Evolutionary conservation across 2,797 vertebrate species (phyloP).

Genomic region (Microcaecilia unicolor): DNA sequence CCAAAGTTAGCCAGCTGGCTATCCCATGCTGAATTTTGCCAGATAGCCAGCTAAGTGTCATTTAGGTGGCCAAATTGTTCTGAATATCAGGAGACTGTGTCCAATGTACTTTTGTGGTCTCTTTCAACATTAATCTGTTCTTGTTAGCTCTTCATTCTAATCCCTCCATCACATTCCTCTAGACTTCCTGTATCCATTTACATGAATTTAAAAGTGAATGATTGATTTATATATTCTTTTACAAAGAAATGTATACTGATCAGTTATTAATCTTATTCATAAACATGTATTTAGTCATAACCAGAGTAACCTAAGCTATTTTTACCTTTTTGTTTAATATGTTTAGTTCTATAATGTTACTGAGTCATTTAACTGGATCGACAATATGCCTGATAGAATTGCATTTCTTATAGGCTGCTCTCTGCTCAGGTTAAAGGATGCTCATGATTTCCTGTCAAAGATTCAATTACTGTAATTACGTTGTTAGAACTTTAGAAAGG

Average conservation of each 20-base stretch:
- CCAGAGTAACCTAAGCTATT: slow-evolving; percentile 3
- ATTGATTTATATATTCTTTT: too few relatives aligned
- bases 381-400: slow-evolving; percentile 11
- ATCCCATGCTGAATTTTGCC: too few relatives aligned
- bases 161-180: too few relatives aligned
- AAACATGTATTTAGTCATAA: neutral
- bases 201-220: too few relatives aligned
- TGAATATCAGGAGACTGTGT: too few relatives aligned
- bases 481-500: slow-evolving; percentile 25
- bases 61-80: too few relatives aligned
- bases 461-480: slow-evolving; percentile 24
- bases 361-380: slow-evolving; percentile 6
- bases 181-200: too few relatives aligned
- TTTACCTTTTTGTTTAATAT: slow-evolving; percentile 2
- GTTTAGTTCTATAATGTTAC: neutral
- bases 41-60: too few relatives aligned
- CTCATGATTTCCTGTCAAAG: slow-evolving; percentile 14
- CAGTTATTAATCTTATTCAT: neutral
- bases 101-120: too few relatives aligned
- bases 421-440: slow-evolving; percentile 7
- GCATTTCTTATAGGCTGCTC: slow-evolving; percentile 10
- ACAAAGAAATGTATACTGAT: neutral
- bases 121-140: too few relatives aligned
- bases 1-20: too few relatives aligned
- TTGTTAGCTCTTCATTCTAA: too few relatives aligned